Base-by-base conservation (phyloP, 2,888 invertebrate species). In the Synergus laeviventris region DNA sequence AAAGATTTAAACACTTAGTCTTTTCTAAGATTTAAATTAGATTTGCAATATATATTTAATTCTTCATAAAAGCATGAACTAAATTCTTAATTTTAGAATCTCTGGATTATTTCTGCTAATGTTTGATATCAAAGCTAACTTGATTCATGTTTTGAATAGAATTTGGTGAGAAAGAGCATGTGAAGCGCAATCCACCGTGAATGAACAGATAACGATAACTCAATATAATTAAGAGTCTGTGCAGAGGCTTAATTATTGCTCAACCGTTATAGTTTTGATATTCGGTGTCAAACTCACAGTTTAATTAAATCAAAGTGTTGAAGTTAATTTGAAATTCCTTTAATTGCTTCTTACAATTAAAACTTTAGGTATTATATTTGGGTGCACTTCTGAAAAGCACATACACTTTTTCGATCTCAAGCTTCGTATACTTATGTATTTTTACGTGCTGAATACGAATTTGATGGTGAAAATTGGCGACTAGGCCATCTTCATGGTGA, bases 191-290 rank as follows among this genome's bases (percentile, higher is more conserved):
- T 73, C 62, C 38, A 56, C 74, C 36, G 80, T 81, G 82, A 83
- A 81, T 70, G 78, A 78, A 74, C 76, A 84, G 83, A 84, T 84
- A 82, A 60, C 59, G 21, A 60, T 36, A 56, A 66, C 59, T 70
- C 70, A 70, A 70, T 70, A 49, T 54, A 45, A 70, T 70, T 49
- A 31, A 70, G 70, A 45, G 49, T 54, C 70, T 70, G 49, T 70
- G 49, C 49, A 70, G 9, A 49, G n/a, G 39, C 38, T 62, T 42
- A 24, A 14, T 66, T 49, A 14, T 66, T 49, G 49, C 39, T 59
- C 74, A 59, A 42, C 21, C 42, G 18, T n/a, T n/a, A n/a, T 74
- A 54, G 31, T 59, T 39, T 18, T 38, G 36, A 56, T 39, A 73
- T 31, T 45, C 54, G 16, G 31, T 60, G 16, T 18, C 31, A 59